Evolutionary conservation across 2,888 invertebrate species (phyloP).

Genomic region (Prosapia bicincta): DNA sequence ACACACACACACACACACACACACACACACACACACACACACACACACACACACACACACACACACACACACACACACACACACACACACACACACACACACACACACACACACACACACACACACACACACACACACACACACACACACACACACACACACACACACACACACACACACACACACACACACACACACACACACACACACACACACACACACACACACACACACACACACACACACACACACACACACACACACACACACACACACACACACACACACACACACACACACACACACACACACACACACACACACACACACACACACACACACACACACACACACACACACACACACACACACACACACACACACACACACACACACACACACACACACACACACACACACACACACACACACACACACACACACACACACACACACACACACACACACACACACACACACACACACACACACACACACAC

Average conservation of each 20-base stretch:
- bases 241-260: constrained; percentile 22
- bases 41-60: too few relatives aligned
- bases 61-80: too few relatives aligned
- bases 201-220: too few relatives aligned
- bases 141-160: too few relatives aligned
- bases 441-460: constrained; percentile 20
- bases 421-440: constrained; percentile 14
- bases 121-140: too few relatives aligned
- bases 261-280: constrained; percentile 15
- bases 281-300: constrained; percentile 13
- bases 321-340: constrained; percentile 15
- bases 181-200: too few relatives aligned
- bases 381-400: constrained; percentile 21
- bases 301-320: constrained; percentile 5
- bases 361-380: constrained; percentile 11
- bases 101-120: too few relatives aligned
- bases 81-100: too few relatives aligned
- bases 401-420: constrained; percentile 16
- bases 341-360: constrained; percentile 18
- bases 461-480: constrained; percentile 20
- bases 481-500: constrained; percentile 12
- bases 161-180: too few relatives aligned
- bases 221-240: constrained; percentile 22
- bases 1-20: too few relatives aligned
- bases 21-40: too few relatives aligned